Evolutionary conservation across 2,113 vertebrate species (phyloP).

Genomic region (Seriola rivoliana): DNA sequence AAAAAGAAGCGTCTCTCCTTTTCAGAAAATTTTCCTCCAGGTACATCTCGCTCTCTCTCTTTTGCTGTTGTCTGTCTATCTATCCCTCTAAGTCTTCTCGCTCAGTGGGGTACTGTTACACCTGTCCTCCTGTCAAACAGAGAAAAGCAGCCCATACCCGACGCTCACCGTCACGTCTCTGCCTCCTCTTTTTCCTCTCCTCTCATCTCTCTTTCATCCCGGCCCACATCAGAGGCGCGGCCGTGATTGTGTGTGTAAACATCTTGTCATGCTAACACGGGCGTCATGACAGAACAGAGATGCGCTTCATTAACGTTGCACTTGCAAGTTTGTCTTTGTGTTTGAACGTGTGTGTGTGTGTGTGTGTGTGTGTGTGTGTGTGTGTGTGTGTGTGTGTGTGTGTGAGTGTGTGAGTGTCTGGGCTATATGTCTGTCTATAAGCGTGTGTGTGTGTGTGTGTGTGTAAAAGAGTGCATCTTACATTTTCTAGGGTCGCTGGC

Average conservation of each 20-base stretch:
- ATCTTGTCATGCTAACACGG: conserved; percentile 80
- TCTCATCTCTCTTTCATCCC: conserved; percentile 75
- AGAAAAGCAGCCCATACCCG: conserved; percentile 60
- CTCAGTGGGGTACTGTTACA: conserved; percentile 74
- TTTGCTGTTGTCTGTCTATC: conserved; percentile 38
- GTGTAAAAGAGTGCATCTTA: conserved; percentile 10
- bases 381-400: conserved; percentile 30
- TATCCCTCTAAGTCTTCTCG: conserved; percentile 27
- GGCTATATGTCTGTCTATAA: conserved; percentile 37
- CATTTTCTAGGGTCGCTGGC: conserved; percentile 56
- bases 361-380: conserved; percentile 18
- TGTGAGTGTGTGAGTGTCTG: neutral
- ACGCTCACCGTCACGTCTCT: conserved; percentile 58
- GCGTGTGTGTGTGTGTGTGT: conserved; percentile 20
- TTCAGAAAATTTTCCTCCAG: conserved; percentile 54
- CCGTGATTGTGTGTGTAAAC: conserved; percentile 81
- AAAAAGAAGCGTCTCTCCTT: conserved; percentile 30
- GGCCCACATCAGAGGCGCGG: conserved; percentile 74
- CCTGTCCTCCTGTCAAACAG: conserved; percentile 78
- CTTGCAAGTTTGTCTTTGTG: conserved; percentile 74
- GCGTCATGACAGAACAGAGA: conserved; percentile 79
- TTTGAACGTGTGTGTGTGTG: conserved; percentile 51
- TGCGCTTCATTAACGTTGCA: conserved; percentile 70
- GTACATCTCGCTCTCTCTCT: conserved; percentile 28
- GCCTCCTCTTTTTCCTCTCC: conserved; percentile 55